Evolutionary conservation across 2,888 invertebrate species (phyloP).

Genomic region (Brassicogethes aeneus): DNA sequence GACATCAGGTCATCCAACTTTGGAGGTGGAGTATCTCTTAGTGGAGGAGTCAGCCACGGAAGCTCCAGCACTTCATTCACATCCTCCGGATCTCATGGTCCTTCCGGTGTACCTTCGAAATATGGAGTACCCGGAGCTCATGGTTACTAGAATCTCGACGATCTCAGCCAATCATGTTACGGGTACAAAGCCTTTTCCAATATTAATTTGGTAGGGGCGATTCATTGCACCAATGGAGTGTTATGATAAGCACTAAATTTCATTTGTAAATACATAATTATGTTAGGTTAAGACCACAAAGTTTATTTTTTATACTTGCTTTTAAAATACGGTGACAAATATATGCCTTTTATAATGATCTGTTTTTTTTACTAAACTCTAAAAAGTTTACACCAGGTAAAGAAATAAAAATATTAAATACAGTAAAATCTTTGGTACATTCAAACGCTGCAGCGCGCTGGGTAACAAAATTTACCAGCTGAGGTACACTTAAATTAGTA

Average conservation of each 20-base stretch:
- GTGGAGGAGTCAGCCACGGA: too few species aligned
- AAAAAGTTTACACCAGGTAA: too few species aligned
- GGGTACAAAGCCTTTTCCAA: not conserved
- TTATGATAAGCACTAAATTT: not conserved
- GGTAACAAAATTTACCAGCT: too few species aligned
- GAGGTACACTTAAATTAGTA: too few species aligned
- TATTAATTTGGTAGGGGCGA: too few species aligned
- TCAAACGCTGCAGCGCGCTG: too few species aligned
- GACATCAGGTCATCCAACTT: not conserved
- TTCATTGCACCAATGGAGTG: not conserved
- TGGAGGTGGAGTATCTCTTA: not conserved
- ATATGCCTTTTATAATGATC: constrained; percentile 14
- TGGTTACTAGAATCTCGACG: too few species aligned
- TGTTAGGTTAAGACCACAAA: too few species aligned
- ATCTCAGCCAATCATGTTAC: not conserved
- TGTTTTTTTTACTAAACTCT: too few species aligned
- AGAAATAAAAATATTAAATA: too few species aligned
- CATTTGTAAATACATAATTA: not conserved
- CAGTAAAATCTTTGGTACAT: too few species aligned
- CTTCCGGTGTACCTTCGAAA: not conserved
- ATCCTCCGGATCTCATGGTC: not conserved
- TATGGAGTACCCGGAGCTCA: not conserved
- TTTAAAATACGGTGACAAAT: constrained; percentile 26
- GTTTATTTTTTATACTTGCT: not conserved
- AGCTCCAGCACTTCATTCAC: not conserved